These are phyloP conservation scores for Chelon auratus DNA, from an alignment of 2,797 vertebrate genomes.

Conservation along the genomic window DNA sequence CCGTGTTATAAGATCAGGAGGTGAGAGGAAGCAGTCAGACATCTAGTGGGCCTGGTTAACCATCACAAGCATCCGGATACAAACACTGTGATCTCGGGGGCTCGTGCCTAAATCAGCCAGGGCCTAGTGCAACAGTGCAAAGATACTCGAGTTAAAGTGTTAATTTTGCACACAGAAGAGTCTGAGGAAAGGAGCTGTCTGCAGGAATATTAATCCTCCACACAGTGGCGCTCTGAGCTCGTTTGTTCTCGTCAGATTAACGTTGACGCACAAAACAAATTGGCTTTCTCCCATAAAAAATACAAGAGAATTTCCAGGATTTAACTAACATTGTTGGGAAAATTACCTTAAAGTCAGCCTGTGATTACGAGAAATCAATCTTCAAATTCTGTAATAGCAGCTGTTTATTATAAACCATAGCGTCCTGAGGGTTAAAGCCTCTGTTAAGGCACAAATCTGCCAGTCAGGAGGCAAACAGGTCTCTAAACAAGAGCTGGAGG, in stretches of 20 bases:
- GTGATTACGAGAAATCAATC: too few species aligned
- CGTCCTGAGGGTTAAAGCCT: neutral
- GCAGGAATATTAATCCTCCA: constrained; percentile 54
- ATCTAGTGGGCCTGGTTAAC: constrained; percentile 29
- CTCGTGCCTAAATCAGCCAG: constrained; percentile 22
- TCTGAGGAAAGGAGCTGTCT: constrained; percentile 21
- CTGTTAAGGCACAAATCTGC: neutral
- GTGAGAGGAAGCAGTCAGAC: constrained; percentile 25
- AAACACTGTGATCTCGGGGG: constrained; percentile 20
- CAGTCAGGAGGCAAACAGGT: neutral
- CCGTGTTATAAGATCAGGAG: constrained; percentile 32
- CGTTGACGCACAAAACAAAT: neutral
- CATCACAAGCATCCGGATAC: constrained; percentile 40
- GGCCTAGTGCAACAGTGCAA: constrained; percentile 39
- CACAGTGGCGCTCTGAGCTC: constrained; percentile 71
- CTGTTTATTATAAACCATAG: neutral
- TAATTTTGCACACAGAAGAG: constrained; percentile 17
- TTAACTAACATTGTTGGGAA: too few species aligned
- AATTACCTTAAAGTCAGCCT: too few species aligned
- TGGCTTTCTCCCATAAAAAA: too few species aligned
- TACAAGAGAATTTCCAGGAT: too few species aligned
- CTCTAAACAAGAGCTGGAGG: neutral
- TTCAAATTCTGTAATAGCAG: too few species aligned
- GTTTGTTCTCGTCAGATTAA: constrained; percentile 26
- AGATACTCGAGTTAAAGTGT: constrained; percentile 22